phyloP scores from a whole-genome alignment of 2,888 invertebrate species.

The Callinectes sapidus region DNA sequence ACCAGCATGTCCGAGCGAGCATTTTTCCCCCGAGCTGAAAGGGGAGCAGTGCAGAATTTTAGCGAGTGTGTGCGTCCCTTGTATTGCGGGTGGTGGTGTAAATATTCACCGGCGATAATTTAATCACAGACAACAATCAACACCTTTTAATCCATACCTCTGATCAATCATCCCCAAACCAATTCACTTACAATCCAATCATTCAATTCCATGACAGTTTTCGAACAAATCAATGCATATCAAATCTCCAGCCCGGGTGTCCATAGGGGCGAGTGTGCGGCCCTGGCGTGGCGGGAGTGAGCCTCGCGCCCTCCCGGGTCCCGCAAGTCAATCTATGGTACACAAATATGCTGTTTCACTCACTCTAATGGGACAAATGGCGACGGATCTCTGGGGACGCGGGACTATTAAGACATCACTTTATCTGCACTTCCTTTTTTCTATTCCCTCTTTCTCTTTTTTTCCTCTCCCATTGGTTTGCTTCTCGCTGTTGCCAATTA shows the following conservation, averaged over 20 bases:
- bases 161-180: slow-evolving; percentile 65
- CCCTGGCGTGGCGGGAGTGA: background rate
- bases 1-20: background rate
- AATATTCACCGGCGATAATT: slow-evolving; percentile 64
- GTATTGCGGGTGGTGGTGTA: slow-evolving; percentile 49
- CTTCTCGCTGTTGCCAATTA: slow-evolving; percentile 3
- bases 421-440: background rate
- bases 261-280: slow-evolving; percentile 48
- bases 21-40: slow-evolving; percentile 6
- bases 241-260: slow-evolving; percentile 49
- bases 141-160: slow-evolving; percentile 68
- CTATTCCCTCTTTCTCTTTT: background rate
- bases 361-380: slow-evolving; percentile 60
- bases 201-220: slow-evolving; percentile 63
- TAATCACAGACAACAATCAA: slow-evolving; percentile 65
- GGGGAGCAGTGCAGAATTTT: slow-evolving; percentile 12
- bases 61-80: slow-evolving; percentile 4
- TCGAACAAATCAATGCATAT: slow-evolving; percentile 66
- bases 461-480: slow-evolving; percentile 3
- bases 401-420: slow-evolving; percentile 47
- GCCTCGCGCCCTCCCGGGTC: slow-evolving; percentile 12
- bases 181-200: slow-evolving; percentile 67
- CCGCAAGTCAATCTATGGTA: slow-evolving; percentile 46
- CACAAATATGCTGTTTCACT: slow-evolving; percentile 65
- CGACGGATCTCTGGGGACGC: slow-evolving; percentile 40